A percentile compares a stretch with the other conserved stretches of the same genome.
Evolutionary conservation across 2,888 invertebrate species (phyloP).

Genomic region (Augiades crinisus): DNA sequence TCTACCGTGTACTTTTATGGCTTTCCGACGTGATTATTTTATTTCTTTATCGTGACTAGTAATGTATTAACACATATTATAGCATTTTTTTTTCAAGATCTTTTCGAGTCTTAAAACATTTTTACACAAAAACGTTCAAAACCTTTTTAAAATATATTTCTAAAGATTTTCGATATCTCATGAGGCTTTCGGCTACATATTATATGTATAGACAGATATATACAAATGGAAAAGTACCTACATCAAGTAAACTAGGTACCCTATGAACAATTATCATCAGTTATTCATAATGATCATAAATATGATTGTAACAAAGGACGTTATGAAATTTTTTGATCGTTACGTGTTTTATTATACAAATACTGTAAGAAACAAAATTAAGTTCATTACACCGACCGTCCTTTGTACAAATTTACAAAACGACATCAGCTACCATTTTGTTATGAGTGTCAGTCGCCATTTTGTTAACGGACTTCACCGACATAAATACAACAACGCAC

Average conservation of each 20-base stretch:
- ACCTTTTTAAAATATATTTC: constrained; percentile 17
- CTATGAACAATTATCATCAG: neutral
- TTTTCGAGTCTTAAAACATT: constrained; percentile 42
- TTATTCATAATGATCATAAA: neutral
- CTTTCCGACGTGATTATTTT: constrained; percentile 45
- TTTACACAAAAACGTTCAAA: constrained; percentile 58
- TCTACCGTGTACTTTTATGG: constrained; percentile 50
- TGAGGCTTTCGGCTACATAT: constrained; percentile 30
- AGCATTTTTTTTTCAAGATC: constrained; percentile 20
- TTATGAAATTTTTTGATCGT: no score
- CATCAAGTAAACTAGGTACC: neutral
- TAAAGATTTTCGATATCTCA: constrained; percentile 36
- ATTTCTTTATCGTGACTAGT: constrained; percentile 58
- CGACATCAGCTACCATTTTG: neutral
- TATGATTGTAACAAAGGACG: neutral
- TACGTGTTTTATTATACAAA: neutral
- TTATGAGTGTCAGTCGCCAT: neutral
- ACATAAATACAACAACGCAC: neutral
- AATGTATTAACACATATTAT: constrained; percentile 45
- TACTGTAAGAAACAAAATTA: neutral
- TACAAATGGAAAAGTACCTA: constrained; percentile 28
- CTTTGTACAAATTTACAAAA: constrained; percentile 1
- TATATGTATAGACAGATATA: constrained; percentile 21
- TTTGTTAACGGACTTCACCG: neutral
- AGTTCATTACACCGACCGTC: neutral